Percentiles rank a stretch among this genome's conserved stretches.
Conservation (phyloP, 2,113 vertebrate genomes). For the Miniopterus natalensis region DNA sequence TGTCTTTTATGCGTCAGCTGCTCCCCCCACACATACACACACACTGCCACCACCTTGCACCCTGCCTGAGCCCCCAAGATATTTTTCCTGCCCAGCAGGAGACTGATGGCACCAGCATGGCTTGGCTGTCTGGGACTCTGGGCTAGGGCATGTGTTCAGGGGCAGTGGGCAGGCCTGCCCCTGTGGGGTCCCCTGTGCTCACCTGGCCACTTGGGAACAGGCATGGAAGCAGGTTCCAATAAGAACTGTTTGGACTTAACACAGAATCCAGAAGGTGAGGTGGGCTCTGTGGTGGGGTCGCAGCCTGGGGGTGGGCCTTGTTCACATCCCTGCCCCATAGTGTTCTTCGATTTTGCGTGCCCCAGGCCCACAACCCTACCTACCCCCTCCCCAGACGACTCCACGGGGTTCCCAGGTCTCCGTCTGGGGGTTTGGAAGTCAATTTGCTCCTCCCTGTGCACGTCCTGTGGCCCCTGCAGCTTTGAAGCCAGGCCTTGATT, state of each 20-base stretch:
- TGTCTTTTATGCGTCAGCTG: neutral
- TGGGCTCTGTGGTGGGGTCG: neutral
- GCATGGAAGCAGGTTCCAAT: neutral
- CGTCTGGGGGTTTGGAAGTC: neutral
- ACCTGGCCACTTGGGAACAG: fast-evolving
- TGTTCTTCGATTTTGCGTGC: fast-evolving
- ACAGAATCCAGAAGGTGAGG: neutral
- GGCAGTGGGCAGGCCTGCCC: neutral
- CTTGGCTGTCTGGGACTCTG: fast-evolving
- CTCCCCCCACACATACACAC: neutral
- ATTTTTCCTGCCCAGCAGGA: neutral
- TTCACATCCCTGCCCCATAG: fast-evolving
- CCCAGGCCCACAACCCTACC: fast-evolving
- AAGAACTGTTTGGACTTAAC: fast-evolving
- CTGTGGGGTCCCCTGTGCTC: neutral
- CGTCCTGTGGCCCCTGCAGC: neutral
- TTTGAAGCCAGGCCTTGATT: neutral
- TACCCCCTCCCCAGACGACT: neutral
- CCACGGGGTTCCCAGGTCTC: fast-evolving
- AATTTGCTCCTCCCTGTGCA: neutral
- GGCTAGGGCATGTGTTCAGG: fast-evolving
- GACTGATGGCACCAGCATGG: fast-evolving
- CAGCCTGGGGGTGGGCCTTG: neutral
- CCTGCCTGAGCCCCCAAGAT: fast-evolving
- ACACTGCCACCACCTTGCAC: fast-evolving